These are phyloP conservation scores for Cotesia glomerata DNA, from an alignment of 1,140 invertebrate genomes.

Conservation along the genomic window DNA sequence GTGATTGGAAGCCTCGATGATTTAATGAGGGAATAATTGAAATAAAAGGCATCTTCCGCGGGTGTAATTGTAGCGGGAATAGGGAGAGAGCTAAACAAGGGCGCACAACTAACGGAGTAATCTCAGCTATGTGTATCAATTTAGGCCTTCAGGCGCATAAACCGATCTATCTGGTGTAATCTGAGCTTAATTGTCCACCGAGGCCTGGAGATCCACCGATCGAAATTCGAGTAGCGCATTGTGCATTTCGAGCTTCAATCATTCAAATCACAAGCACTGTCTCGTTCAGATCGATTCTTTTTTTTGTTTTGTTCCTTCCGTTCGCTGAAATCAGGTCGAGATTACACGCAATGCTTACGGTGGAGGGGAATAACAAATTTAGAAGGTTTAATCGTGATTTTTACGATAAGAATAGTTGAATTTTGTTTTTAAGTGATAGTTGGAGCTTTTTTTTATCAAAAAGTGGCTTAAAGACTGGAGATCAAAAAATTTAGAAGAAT, in stretches of 20 bases:
- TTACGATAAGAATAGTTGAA: too few relatives aligned
- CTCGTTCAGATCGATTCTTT: neutral
- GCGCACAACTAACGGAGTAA: conserved; percentile 51
- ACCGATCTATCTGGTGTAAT: conserved; percentile 53
- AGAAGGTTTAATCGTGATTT: too few relatives aligned
- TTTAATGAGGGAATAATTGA: neutral
- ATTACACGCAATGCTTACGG: too few relatives aligned
- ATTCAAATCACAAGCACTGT: conserved; percentile 6
- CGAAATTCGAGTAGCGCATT: conserved; percentile 19
- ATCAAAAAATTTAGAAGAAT: too few relatives aligned
- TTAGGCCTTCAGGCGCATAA: conserved; percentile 48
- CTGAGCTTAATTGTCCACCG: conserved; percentile 55
- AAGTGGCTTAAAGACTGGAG: too few relatives aligned
- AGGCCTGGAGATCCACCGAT: conserved; percentile 47
- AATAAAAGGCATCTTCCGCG: conserved; percentile 1
- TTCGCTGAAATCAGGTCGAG: neutral
- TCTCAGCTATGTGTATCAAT: conserved; percentile 61
- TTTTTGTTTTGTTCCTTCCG: neutral
- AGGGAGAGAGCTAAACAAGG: conserved; percentile 48
- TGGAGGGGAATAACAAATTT: too few relatives aligned
- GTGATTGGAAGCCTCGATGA: too few relatives aligned
- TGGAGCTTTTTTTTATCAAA: too few relatives aligned
- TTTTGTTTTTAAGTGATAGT: too few relatives aligned
- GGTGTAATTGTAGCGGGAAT: conserved; percentile 43
- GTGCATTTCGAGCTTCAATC: conserved; percentile 17